phyloP scores from a whole-genome alignment of 2,888 invertebrate species.

The Dendrolimus houi region DNA sequence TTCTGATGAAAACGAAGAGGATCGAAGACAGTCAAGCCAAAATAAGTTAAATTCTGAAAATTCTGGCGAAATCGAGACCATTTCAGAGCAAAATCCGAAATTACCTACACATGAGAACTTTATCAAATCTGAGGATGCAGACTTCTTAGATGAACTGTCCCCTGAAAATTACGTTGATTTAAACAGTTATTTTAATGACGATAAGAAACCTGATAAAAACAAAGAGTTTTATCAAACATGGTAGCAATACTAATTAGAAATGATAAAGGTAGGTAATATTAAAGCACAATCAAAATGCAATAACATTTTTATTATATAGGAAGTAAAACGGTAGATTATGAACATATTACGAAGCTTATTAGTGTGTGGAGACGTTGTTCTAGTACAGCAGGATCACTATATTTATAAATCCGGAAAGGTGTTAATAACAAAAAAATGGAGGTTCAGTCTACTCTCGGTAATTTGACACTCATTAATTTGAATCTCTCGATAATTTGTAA shows the following conservation, averaged over 20 bases:
- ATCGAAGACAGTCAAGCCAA: background rate
- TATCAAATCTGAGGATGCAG: constrained; percentile 14
- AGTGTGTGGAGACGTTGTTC: too few species aligned
- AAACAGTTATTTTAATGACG: constrained; percentile 17
- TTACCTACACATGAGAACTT: background rate
- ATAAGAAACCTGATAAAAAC: background rate
- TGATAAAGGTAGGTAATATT: background rate
- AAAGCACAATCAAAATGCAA: too few species aligned
- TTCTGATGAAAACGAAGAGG: background rate
- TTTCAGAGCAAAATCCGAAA: background rate
- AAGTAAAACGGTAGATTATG: too few species aligned
- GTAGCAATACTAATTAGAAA: background rate
- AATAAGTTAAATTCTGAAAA: constrained; percentile 1
- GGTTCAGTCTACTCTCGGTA: too few species aligned
- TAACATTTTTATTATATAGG: too few species aligned
- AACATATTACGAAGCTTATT: too few species aligned
- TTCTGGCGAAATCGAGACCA: constrained; percentile 1
- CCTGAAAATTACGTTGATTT: constrained; percentile 28
- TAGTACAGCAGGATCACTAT: too few species aligned
- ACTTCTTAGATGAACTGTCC: constrained; percentile 19
- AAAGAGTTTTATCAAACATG: background rate
- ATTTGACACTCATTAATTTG: too few species aligned
- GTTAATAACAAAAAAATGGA: too few species aligned
- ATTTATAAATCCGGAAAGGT: too few species aligned
- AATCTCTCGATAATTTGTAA: too few species aligned